Evolutionary conservation across 2,797 vertebrate species (phyloP).

Genomic region (Simalia tracyae): DNA sequence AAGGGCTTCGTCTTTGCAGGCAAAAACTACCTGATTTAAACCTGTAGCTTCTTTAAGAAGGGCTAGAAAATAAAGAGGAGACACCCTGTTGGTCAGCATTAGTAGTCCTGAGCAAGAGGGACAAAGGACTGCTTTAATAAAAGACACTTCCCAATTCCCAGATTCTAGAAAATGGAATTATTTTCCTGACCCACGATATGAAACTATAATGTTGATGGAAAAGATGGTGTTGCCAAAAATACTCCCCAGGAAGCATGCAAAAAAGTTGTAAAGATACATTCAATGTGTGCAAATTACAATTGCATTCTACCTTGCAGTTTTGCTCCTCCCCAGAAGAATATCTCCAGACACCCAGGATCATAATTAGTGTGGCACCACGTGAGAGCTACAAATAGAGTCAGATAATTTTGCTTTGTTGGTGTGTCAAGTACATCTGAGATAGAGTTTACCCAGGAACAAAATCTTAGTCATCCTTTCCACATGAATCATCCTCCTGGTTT

Average conservation of each 20-base stretch:
- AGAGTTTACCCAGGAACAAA: neutral
- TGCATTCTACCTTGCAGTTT: neutral
- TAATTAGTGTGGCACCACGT: neutral
- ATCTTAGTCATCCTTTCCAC: constrained; percentile 1
- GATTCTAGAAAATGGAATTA: neutral
- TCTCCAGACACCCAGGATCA: neutral
- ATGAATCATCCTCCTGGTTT: neutral
- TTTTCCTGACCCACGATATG: neutral
- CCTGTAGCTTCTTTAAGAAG: neutral
- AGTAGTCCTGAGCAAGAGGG: neutral
- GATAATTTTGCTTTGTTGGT: constrained; percentile 1
- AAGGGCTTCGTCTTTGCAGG: neutral
- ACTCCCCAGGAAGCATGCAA: neutral
- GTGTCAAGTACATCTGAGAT: neutral
- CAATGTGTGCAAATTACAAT: neutral
- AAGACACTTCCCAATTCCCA: neutral
- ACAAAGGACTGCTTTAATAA: neutral
- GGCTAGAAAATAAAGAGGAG: neutral
- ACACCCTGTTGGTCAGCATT: neutral
- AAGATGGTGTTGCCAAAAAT: neutral
- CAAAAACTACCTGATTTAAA: neutral
- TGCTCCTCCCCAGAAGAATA: neutral
- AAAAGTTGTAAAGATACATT: neutral
- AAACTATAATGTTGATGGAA: neutral
- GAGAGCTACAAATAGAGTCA: neutral